Evolutionary conservation across 2,888 invertebrate species (phyloP), one percentile per base, ranked within the genome.

Genomic region (Nomada hirtipes): DNA sequence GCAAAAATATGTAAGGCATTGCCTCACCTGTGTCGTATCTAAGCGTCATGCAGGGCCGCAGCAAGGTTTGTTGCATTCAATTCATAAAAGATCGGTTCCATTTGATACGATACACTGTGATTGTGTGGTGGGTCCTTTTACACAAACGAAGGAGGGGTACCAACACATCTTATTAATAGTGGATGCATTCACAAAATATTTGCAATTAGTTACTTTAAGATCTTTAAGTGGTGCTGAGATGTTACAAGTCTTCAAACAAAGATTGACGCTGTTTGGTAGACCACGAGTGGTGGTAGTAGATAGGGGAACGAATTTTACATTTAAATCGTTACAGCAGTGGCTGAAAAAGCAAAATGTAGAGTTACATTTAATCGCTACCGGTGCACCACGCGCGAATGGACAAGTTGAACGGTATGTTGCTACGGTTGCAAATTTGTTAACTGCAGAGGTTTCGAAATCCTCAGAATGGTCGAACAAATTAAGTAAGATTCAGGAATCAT

Each of bases 121-220:
- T 42, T 75, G 74, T 23, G 74, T 75, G 1, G 74, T 75, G 1
- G 74, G 74, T 0, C 67, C 74, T 4, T 75, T 68, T n/a, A 4
- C 18, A 10, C n/a, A 60, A 20, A 7, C 50, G 0, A 67, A 60
- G 20, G 67, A 75, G 0, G 67, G 74, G 13, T 75, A 75, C 10
- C 44, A 75, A 15, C 67, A 75, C 10, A 18, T 60, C 1, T 26
- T 75, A 11, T 10, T 67, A 0, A 60, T 75, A 15, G 74, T 60
- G 0, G 74, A 74, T 42, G 67, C 67, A 2, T 73, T 73, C 11
- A 60, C 60, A 4, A 29, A 60, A 18, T 60, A 36, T 11, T 7
- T 60, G 1, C 60, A 73, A 18, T n/a, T 71, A 2, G 20, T 71
- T 0, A 53, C 71, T 1, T 20, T 71, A n/a, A 61, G 61, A 60